Evolutionary conservation across 2,797 vertebrate species (phyloP), one percentile per base, ranked within the genome.

Genomic region (Chrosomus eos): DNA sequence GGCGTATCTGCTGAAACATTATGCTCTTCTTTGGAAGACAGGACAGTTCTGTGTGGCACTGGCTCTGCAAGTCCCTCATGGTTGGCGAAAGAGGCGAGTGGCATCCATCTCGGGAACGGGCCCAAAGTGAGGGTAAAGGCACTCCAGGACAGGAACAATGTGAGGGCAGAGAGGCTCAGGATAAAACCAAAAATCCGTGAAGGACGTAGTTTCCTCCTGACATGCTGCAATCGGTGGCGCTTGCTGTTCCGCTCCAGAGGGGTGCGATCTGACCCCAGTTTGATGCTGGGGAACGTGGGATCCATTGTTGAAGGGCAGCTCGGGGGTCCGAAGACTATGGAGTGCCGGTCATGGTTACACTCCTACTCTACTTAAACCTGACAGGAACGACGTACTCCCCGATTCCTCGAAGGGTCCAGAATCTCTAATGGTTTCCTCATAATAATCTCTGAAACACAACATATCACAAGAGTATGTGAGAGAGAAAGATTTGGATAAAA

Each of bases 131-230:
- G 93, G 78, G 95, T 95, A 91, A 98, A 97, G 97, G 97, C 97
- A 97, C 97, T 96, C 93, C 96, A 92, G 85, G 95, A 96, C 92
- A 97, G 95, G 88, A 97, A 93, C 89, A 92, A 93, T 94, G 96
- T 96, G 90, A 97, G 93, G 82, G 93, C 96, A 83, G 93, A 92
- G 88, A 99, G 88, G 90, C 97, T 95, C 84, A 98, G 21, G 82
- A 96, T 83, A 80, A 99, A 96, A 88, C 96, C 97, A 75, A 97
- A 83, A 89, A 99, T 91, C 76, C 98, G 91, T 86, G 96, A 94
- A 10, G 96, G 93, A 78, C 96, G 96, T 91, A 98, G 92, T 95
- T 97, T 99, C 94, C 96, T 97, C 90, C 91, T 96, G 84, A 97
- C 88, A 33, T 91, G 92, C 82, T 92, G 94, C 86, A 92, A 91